These are phyloP conservation scores for Sorex araneus DNA, from an alignment of 2,113 vertebrate species.

Conservation along the genomic window DNA sequence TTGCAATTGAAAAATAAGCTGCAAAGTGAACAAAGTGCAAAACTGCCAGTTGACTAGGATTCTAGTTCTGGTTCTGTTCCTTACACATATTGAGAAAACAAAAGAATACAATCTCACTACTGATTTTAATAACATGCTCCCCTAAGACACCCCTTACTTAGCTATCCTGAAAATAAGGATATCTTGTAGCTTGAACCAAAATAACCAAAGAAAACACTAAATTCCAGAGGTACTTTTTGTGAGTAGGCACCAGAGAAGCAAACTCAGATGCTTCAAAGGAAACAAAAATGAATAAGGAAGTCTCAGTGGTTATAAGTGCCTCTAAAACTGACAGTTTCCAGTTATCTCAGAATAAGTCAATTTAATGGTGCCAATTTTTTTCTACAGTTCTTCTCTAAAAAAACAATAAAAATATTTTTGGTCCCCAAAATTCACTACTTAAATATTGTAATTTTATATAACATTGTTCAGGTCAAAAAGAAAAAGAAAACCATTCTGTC, in stretches of 20 bases:
- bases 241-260: background rate
- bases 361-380: background rate
- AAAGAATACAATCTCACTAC: background rate
- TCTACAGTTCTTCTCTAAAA: slow-evolving; percentile 10
- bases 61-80: background rate
- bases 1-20: background rate
- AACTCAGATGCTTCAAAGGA: background rate
- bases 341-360: background rate
- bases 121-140: background rate
- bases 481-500: no score
- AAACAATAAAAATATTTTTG: background rate
- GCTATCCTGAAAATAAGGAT: background rate
- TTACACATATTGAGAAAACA: background rate
- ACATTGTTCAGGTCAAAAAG: background rate
- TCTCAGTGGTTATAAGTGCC: background rate
- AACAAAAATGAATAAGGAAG: background rate
- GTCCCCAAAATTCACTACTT: background rate
- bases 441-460: background rate
- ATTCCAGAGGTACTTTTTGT: background rate
- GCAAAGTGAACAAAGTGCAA: background rate
- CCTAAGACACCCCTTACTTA: background rate
- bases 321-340: background rate
- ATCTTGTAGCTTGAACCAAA: background rate
- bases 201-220: background rate
- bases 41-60: background rate